Base-by-base conservation (phyloP, 2,113 vertebrate species). In the Ochotona curzoniae region DNA sequence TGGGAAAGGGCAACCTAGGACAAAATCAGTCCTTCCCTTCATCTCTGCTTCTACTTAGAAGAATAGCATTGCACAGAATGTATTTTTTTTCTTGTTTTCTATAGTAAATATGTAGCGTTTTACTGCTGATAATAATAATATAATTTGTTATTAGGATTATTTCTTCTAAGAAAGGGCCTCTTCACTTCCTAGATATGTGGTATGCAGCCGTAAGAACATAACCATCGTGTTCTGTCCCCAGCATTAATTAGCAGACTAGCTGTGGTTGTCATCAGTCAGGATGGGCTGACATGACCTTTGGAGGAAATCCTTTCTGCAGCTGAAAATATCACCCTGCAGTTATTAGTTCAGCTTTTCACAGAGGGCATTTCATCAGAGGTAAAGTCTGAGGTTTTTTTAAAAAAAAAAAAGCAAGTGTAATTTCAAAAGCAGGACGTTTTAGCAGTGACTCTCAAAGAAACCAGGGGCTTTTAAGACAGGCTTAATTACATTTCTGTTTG, bases 311-410 rank as follows among this genome's bases (percentile, higher is more conserved):
- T 1, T 87, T 96, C 90, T 87, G n/a, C 74, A 93, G 1, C 90
- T 21, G 51, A 91, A 44, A 92, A 83, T 82, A n/a, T 93, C 83
- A 76, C 9, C 35, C 61, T 74, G 54, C 15, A 49, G 54, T 91
- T 97, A 89, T 96, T 92, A 54, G 49, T 89, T 87, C 1, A 0
- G 1, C 2, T 69, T 51, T 81, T 93, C 83, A 89, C 8, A 5
- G 90, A 90, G 92, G 54, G 35, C 85, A 67, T 90, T 95, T 85
- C 51, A 23, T 61, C 25, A 3, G 0, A 97, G 88, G 83, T 70
- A 38, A 84, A 64, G 30, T 88, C 76, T 92, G 38, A 67, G 44
- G 74, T 90, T 44, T 44, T 11, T 78, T 86, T 75, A 21, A 80
- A 69, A 54, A 73, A 54, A 51, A 54, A 87, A 94, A 21, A 71